Percentiles rank a stretch among this genome's conserved stretches.
These are phyloP conservation scores for Gymnoscopelus braueri DNA, from an alignment of 2,797 vertebrate genomes.

Conservation along the genomic window DNA sequence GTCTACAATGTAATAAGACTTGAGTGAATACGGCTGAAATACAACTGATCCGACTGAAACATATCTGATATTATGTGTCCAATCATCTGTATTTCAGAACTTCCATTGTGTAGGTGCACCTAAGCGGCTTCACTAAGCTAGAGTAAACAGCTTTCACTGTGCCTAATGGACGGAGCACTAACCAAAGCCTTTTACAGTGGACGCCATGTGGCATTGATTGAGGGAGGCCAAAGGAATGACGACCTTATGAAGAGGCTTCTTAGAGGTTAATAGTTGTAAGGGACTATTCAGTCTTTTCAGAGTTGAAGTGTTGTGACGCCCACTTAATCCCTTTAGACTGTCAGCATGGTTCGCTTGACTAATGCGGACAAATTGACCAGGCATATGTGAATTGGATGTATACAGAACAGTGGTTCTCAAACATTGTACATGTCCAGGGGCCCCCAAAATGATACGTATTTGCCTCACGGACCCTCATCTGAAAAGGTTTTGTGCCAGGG, in stretches of 20 bases:
- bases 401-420: neutral
- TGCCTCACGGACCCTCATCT: no score
- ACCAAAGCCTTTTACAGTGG: slow-evolving; percentile 59
- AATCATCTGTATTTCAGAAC: slow-evolving; percentile 39
- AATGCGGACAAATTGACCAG: slow-evolving; percentile 43
- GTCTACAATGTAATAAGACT: slow-evolving; percentile 31
- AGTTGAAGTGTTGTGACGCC: slow-evolving; percentile 53
- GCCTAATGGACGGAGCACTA: slow-evolving; percentile 46
- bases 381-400: slow-evolving; percentile 24
- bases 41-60: no score
- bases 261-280: slow-evolving; percentile 52
- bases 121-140: slow-evolving; percentile 65
- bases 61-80: neutral
- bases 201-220: slow-evolving; percentile 51
- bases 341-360: slow-evolving; percentile 65
- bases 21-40: no score
- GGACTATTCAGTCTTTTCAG: slow-evolving; percentile 57
- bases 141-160: slow-evolving; percentile 69
- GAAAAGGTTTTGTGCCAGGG: no score
- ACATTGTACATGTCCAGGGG: no score
- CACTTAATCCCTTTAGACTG: slow-evolving; percentile 65
- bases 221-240: slow-evolving; percentile 62
- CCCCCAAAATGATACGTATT: no score
- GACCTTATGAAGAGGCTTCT: slow-evolving; percentile 61
- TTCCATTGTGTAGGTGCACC: slow-evolving; percentile 53